Evolutionary conservation across 2,113 vertebrate genomes (phyloP).

Genomic region (Opisthocomus hoazin): DNA sequence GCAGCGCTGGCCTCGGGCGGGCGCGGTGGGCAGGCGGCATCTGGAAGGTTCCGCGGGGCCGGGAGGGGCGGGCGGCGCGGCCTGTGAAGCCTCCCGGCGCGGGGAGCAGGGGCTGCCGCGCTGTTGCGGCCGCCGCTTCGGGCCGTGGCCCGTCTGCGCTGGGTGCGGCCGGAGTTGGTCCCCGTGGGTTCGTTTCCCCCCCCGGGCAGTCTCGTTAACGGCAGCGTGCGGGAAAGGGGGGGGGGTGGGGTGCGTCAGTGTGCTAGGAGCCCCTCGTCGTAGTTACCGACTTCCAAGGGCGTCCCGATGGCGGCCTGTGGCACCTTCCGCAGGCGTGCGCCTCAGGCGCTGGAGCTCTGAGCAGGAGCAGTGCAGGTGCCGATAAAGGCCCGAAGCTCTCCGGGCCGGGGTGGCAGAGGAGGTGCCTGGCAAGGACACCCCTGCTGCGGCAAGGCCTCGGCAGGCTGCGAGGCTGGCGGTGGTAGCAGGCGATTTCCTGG

Average conservation of each 20-base stretch:
- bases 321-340: not conserved
- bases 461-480: not conserved
- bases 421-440: not conserved
- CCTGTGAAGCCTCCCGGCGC: no score
- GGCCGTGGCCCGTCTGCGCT: fast-evolving
- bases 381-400: not conserved
- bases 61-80: no score
- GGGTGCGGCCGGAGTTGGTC: not conserved
- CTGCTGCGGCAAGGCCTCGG: not conserved
- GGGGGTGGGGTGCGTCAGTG: not conserved
- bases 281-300: not conserved
- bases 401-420: not conserved
- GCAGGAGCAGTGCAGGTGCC: not conserved
- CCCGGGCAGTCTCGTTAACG: fast-evolving
- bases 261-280: fast-evolving
- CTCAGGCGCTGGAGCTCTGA: not conserved
- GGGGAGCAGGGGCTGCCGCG: no score
- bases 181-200: not conserved
- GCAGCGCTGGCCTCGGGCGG: not conserved
- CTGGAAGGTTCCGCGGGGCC: not conserved
- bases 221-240: not conserved
- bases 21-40: fast-evolving
- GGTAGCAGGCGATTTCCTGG: not conserved
- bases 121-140: not conserved
- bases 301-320: not conserved